A percentile compares a stretch with the other conserved stretches of the same genome.
Evolutionary conservation across 2,888 invertebrate genomes (phyloP).

Genomic region (Macrophya alboannulata): DNA sequence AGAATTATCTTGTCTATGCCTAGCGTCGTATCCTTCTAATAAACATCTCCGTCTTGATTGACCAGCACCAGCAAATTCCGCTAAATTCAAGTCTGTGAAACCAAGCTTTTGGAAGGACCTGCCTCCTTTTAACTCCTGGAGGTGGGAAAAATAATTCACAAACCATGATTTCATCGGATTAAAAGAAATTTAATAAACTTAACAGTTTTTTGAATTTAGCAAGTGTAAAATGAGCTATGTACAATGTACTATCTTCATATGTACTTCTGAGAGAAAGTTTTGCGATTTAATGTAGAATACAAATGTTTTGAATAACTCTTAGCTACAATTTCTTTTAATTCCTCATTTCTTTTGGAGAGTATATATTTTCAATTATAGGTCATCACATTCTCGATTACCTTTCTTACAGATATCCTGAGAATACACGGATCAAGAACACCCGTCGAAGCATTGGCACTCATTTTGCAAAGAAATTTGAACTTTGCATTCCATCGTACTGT

Average conservation of each 20-base stretch:
- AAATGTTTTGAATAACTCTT: neutral
- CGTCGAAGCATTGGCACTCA: constrained; percentile 97
- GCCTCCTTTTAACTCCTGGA: constrained; percentile 88
- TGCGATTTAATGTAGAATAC: neutral
- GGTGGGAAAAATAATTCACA: neutral
- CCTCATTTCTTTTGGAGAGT: neutral
- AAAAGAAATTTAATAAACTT: constrained; percentile 6
- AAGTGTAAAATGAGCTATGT: constrained; percentile 45
- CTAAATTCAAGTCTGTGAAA: constrained; percentile 98
- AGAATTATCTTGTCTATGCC: constrained; percentile 97
- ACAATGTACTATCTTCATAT: neutral
- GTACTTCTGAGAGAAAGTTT: neutral
- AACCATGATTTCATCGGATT: constrained; percentile 46
- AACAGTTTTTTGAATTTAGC: constrained; percentile 17
- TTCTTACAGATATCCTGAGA: constrained; percentile 96
- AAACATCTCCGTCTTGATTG: constrained; percentile 93
- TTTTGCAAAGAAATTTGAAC: constrained; percentile 97
- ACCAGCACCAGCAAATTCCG: constrained; percentile 97
- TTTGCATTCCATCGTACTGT: constrained; percentile 95
- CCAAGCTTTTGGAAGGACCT: constrained; percentile 97
- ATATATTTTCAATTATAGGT: neutral
- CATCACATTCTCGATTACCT: constrained; percentile 82
- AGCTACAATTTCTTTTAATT: neutral
- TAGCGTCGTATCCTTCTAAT: constrained; percentile 96
- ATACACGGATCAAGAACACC: constrained; percentile 97